These are phyloP conservation scores for Tiliacea aurago DNA, from an alignment of 2,888 invertebrate genomes.

Conservation along the genomic window DNA sequence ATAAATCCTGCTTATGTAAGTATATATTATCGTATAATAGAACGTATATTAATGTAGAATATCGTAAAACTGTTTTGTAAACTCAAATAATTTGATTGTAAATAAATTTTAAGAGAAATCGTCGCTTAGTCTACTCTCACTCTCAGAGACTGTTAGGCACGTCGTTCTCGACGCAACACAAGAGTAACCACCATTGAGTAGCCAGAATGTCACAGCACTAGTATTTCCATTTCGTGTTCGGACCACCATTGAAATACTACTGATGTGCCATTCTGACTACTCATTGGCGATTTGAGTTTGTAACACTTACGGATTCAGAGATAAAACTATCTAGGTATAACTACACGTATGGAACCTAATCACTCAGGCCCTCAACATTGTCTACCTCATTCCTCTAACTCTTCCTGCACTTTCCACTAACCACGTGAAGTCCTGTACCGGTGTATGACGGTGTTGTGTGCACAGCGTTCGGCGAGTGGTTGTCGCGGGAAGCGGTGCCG, in stretches of 20 bases:
- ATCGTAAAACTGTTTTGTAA: background rate
- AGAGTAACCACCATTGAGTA: no score
- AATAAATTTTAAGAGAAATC: background rate
- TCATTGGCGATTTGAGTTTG: no score
- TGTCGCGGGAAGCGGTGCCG: slow-evolving; percentile 85
- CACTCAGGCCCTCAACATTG: slow-evolving; percentile 38
- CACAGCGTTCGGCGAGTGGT: slow-evolving; percentile 89
- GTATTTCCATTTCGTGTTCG: no score
- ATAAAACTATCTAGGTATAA: background rate
- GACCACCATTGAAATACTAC: no score
- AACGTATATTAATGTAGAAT: background rate
- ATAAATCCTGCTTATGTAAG: background rate
- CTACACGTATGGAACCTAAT: background rate
- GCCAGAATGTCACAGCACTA: no score
- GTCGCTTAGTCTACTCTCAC: background rate
- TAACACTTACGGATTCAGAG: background rate
- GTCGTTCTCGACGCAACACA: no score
- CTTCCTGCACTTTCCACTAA: slow-evolving; percentile 39
- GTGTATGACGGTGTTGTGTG: slow-evolving; percentile 70
- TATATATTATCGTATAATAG: background rate
- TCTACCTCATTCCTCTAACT: slow-evolving; percentile 20
- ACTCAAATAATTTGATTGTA: background rate
- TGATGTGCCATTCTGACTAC: no score
- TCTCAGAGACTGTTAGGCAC: background rate
- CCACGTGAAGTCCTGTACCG: slow-evolving; percentile 32